Conservation (phyloP, 2,113 vertebrate genomes). For the Erinaceus europaeus region DNA sequence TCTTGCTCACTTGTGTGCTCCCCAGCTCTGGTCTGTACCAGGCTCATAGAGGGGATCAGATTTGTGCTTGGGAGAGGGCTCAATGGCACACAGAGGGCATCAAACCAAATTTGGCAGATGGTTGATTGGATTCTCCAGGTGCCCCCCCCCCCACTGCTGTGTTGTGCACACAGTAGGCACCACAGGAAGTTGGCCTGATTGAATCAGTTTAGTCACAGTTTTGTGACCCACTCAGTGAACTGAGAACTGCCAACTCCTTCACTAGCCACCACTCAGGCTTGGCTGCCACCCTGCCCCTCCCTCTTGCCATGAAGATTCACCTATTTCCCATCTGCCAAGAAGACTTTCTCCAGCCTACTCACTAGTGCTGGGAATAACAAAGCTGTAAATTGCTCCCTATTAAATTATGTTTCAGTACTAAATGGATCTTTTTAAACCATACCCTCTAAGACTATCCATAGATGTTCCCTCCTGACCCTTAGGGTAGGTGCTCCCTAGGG, state of each 20-base stretch:
- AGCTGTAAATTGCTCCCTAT: background rate
- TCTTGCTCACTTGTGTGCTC: background rate
- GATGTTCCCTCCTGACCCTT: background rate
- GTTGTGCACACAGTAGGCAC: background rate
- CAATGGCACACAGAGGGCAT: background rate
- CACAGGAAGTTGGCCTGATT: background rate
- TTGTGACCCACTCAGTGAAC: background rate
- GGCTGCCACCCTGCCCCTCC: no score
- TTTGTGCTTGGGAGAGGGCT: background rate
- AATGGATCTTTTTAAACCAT: background rate
- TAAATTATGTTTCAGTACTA: background rate
- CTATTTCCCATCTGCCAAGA: background rate
- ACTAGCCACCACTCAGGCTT: background rate
- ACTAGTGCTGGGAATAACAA: background rate
- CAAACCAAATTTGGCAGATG: background rate
- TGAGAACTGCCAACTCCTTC: background rate
- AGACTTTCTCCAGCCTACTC: background rate
- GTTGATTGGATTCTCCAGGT: background rate
- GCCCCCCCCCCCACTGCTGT: background rate
- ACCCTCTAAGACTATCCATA: background rate
- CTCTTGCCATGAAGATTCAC: background rate
- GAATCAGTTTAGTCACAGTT: background rate
- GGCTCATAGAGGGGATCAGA: background rate
- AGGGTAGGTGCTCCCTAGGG: background rate
- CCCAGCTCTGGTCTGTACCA: background rate